Conservation (phyloP, 2,888 invertebrate species). For the Norana najaformis region DNA sequence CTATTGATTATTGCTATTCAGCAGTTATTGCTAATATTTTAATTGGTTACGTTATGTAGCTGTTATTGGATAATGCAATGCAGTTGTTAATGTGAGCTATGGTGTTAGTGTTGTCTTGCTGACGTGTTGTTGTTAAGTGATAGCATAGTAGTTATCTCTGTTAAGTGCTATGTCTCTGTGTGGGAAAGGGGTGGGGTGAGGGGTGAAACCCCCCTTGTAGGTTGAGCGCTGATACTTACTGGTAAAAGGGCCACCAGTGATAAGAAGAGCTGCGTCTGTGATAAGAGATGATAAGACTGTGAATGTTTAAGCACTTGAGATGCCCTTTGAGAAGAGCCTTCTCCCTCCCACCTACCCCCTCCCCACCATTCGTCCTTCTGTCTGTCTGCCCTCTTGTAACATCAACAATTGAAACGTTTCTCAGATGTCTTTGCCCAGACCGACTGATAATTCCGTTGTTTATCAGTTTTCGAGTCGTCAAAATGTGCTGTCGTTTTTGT, state of each 20-base stretch:
- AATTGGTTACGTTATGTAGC: too few species aligned
- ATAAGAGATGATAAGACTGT: neutral
- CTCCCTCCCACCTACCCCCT: neutral
- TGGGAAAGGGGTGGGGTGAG: neutral
- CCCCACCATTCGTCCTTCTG: neutral
- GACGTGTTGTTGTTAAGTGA: neutral
- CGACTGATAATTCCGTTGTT: neutral
- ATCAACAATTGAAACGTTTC: neutral
- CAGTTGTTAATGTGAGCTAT: neutral
- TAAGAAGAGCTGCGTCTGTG: neutral
- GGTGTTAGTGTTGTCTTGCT: neutral
- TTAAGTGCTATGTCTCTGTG: neutral
- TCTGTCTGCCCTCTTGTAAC: too few species aligned
- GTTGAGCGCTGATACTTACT: neutral
- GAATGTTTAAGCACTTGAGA: neutral
- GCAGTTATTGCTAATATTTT: too few species aligned
- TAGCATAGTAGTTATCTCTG: neutral
- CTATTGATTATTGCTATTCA: too few species aligned
- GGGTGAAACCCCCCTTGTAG: neutral
- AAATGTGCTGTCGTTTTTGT: neutral
- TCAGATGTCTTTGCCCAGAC: neutral
- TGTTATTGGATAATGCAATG: neutral
- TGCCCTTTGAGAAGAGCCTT: neutral
- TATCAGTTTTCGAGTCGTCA: neutral
- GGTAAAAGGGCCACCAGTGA: neutral